Evolutionary conservation across 1,140 invertebrate species (phyloP), one percentile per base, ranked within the genome.

Genomic region (Polypedilum pembai): DNA sequence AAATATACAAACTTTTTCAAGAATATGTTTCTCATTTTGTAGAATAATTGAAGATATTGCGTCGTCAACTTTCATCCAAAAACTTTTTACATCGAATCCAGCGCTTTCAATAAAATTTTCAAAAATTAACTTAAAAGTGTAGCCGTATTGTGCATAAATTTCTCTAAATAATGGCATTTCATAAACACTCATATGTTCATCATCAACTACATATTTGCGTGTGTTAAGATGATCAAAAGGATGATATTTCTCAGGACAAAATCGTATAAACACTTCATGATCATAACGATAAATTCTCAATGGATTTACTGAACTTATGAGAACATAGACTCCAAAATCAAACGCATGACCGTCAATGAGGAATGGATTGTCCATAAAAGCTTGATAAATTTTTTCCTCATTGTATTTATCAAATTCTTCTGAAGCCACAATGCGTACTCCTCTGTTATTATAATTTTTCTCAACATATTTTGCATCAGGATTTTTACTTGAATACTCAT

Each of bases 261-360:
- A 97, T 79, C 90, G 88, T 77, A 95, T 90, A 8, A 96, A 81
- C 7, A 90, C 88, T 78, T 97, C 95, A n/a, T 89, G 92, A 82
- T 92, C 90, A 79, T 94, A 93, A 74, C 90, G 88, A 79, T 97
- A 97, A 0, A 94, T 87, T 79, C 94, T 85, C 1, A 97, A 81
- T 40, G 95, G 95, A 82, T 94, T 86, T 15, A 97, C 87, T 0
- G 94, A 95, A 0, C 94, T 96, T 3, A 96, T 83, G 1, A 92
- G 89, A 0, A 92, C 92, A 82, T 97, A 98, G 65, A 98, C 87
- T 15, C 95, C 95, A 81, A 98, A 93, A 81, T 98, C 95, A 84
- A 98, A 98, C 84, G 95, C 96, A 80, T 92, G 87, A 1, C 90
- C 91, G 79, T 92, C 91, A 7, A 94, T 86, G 20, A 91, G 82